Base-by-base conservation (phyloP, 2,888 invertebrate genomes). In the Cryptocephalus primarius region DNA sequence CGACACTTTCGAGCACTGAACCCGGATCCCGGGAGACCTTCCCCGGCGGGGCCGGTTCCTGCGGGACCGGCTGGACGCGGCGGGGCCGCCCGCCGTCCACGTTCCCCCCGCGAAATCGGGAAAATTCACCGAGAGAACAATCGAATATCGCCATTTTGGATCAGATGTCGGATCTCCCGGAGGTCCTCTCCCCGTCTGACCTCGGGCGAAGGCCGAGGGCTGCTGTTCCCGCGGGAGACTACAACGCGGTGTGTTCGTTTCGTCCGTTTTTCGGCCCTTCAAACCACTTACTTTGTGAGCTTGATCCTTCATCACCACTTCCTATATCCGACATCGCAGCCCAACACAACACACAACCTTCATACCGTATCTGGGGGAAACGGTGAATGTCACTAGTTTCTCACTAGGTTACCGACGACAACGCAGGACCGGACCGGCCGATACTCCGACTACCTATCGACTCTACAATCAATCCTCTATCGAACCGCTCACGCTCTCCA, bases 241-340 rank as follows among this genome's bases (percentile, higher is more conserved):
- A 22, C 22, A 22, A 22, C 22, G 22, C 22, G 22, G 6, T 6
- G 22, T 22, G 22, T 22, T 22, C 22, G 22, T 22, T 22, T 6
- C 22, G 22, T 22, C 22, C 22, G 22, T 22, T 22, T 22, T 22
- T 22, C 22, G 22, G 22, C 22, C 22, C 22, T 22, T 53, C 41
- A 52, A 51, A 71, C n/a, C 74, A 81, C 82, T 77, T 79, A 83
- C 83, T 83, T 80, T 83, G 81, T 77, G 81, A 82, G 77, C 81
- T 80, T 75, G 80, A 78, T 72, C 81, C 83, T 74, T 83, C 83
- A 79, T 83, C 83, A 71, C 81, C 82, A 75, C 83, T 83, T 74
- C 83, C 83, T 77, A 82, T 79, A 79, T 83, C 83, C 77, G 83
- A 83, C 83, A 83, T 83, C 69, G 69, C 72, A 78, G 12, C 36